Evolutionary conservation across 1,140 invertebrate species (phyloP), one percentile per base, ranked within the genome.

Genomic region (Polypedilum pembai): DNA sequence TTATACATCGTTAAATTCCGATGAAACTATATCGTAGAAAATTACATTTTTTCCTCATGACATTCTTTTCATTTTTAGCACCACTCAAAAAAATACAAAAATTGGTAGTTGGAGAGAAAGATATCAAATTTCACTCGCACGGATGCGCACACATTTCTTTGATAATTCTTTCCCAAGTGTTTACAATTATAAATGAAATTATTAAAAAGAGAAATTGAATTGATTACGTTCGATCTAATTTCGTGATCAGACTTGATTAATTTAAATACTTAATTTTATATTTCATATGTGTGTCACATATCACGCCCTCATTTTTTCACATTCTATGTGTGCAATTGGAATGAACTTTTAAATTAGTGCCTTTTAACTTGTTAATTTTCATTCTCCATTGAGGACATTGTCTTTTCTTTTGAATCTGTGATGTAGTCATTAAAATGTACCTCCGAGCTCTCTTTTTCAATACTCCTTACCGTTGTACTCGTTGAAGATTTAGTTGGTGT

Each of bases 301-400:
- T 56, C 45, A 15, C 45, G 15, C 45, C 45, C 45, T 56, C 45
- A 56, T 56, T 56, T n/a, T n/a, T 12, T n/a, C 0, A 56, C 12
- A 56, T 56, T 56, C 45, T 69, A 1, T 4, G n/a, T 69, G 17
- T 69, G 20, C 18, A 20, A 69, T 20, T 69, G 17, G 18, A 69
- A 7, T 21, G 65, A 17, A 56, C 45, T 56, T 33, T 15, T 12
- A 4, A 56, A 56, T 56, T 56, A n/a, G 12, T 56, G 15, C 12
- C 15, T 56, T 56, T 56, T 56, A 56, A 56, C 45, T 12, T 56
- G 3, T 56, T 56, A 12, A 56, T 56, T 56, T n/a, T 8, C 45
- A 56, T 56, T 56, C n/a, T 56, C 45, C 4, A 56, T 56, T 56
- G 45, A 56, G 45, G 45, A 56, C 45, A 56, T n/a, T n/a, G n/a